Evolutionary conservation across 2,113 vertebrate genomes (phyloP).

Genomic region (Plecotus auritus): DNA sequence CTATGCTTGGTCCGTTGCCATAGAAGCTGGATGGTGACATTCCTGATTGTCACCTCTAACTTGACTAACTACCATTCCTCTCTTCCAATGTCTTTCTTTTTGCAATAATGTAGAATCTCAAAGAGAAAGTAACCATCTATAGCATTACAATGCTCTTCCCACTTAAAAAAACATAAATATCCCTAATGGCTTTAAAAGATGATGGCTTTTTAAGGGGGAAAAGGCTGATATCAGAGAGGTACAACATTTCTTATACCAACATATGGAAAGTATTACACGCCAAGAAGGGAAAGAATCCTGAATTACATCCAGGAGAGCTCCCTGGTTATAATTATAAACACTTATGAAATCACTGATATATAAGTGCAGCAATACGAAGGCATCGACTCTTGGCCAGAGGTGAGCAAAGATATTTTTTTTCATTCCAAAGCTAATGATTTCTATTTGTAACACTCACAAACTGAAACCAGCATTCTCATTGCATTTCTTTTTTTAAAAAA

Average conservation of each 20-base stretch:
- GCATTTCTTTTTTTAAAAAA: too few species aligned
- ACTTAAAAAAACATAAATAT: constrained; percentile 7
- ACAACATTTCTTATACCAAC: constrained; percentile 40
- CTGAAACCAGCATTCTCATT: constrained; percentile 47
- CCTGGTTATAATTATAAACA: constrained; percentile 62
- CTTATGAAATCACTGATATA: constrained; percentile 34
- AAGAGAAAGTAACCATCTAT: background rate
- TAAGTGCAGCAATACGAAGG: constrained; percentile 36
- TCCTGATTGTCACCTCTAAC: background rate
- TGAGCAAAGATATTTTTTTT: constrained; percentile 37
- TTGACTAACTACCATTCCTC: background rate
- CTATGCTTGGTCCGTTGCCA: background rate
- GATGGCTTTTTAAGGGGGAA: background rate
- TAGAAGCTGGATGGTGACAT: background rate
- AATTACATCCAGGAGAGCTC: constrained; percentile 45
- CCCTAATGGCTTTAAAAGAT: constrained; percentile 9
- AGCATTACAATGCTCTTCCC: background rate
- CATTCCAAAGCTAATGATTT: constrained; percentile 56
- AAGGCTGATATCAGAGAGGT: background rate
- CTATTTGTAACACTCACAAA: constrained; percentile 36
- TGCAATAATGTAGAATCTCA: background rate
- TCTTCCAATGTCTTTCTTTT: background rate
- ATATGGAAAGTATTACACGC: constrained; percentile 61
- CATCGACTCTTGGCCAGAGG: constrained; percentile 48
- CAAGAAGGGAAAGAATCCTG: constrained; percentile 8